Conservation (phyloP, 2,888 invertebrate genomes). For the Tinea semifulvella region DNA sequence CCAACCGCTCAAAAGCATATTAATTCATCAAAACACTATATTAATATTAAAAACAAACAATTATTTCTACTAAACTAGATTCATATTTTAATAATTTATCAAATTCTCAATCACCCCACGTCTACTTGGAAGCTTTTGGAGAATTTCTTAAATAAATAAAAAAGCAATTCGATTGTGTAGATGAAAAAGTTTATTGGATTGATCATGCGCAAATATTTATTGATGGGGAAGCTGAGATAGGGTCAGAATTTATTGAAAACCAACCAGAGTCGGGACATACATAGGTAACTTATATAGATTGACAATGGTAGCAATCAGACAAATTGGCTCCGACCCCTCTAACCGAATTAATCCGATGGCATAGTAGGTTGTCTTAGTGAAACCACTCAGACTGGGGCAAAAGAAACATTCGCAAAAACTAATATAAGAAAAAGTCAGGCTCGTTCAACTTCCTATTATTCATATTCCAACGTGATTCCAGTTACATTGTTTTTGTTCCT, state of each 20-base stretch:
- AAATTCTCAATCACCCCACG: too few species aligned
- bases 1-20: too few species aligned
- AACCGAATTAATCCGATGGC: slow-evolving; percentile 58
- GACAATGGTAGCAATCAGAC: slow-evolving; percentile 65
- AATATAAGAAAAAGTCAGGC: slow-evolving; percentile 15
- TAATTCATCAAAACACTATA: too few species aligned
- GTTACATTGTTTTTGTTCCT: too few species aligned
- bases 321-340: slow-evolving; percentile 65
- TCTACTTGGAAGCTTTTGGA: too few species aligned
- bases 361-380: slow-evolving; percentile 57
- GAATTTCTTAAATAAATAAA: slow-evolving; percentile 30
- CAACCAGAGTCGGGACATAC: slow-evolving; percentile 41
- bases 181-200: slow-evolving; percentile 53
- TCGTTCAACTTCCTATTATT: too few species aligned
- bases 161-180: slow-evolving; percentile 36
- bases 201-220: slow-evolving; percentile 66
- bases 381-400: slow-evolving; percentile 39
- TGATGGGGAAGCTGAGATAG: slow-evolving; percentile 57
- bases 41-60: too few species aligned
- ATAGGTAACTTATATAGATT: slow-evolving; percentile 55
- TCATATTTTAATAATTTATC: too few species aligned
- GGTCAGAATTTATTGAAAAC: slow-evolving; percentile 63
- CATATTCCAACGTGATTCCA: too few species aligned
- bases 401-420: slow-evolving; percentile 30
- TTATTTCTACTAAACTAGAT: too few species aligned